Base-by-base conservation (phyloP, 2,113 vertebrate species). In the Coturnix japonica region DNA sequence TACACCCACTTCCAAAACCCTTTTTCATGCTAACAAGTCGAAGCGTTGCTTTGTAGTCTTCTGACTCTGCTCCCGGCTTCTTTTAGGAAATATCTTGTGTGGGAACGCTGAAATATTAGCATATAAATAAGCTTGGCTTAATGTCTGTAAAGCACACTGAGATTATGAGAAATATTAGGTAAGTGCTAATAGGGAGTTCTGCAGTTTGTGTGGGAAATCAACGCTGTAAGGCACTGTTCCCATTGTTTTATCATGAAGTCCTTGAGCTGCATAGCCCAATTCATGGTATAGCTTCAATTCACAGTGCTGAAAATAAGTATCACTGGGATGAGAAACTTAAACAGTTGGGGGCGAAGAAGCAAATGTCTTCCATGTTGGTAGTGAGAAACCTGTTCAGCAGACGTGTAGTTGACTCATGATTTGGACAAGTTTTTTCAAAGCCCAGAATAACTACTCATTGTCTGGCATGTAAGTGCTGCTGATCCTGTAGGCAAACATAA, bases 21-120 rank as follows among this genome's bases (percentile, higher is more conserved):
- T 96, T 96, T 96, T 90, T 96, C 94, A 95, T 93, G 90, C 93
- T 94, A 94, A 94, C 93, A 56, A 95, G 91, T 26, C 91, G 92
- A 91, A 96, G 92, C 76, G 11, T 92, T 92, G 85, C 94, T 96
- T 95, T 95, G 95, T 95, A 96, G 92, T 95, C 92, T 67, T 81
- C 94, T 94, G 89, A 78, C 85, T 95, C 92, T 93, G 93, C 95
- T 95, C 93, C 88, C 22, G 78, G 90, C 88, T 96, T 83, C 91
- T 91, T 95, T 92, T 94, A 91, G 94, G 94, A 96, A 95, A 92
- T 71, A 94, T 44, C 94, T 92, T 87, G 81, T 96, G 94, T 96
- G 95, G 94, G 92, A 96, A 93, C 43, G 22, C 78, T 93, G 80
- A 81, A 94, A 76, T 91, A 94, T 96, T 95, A 96, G 87, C 91